These are phyloP conservation scores for Timema podura DNA, from an alignment of 2,888 invertebrate species.

Conservation along the genomic window DNA sequence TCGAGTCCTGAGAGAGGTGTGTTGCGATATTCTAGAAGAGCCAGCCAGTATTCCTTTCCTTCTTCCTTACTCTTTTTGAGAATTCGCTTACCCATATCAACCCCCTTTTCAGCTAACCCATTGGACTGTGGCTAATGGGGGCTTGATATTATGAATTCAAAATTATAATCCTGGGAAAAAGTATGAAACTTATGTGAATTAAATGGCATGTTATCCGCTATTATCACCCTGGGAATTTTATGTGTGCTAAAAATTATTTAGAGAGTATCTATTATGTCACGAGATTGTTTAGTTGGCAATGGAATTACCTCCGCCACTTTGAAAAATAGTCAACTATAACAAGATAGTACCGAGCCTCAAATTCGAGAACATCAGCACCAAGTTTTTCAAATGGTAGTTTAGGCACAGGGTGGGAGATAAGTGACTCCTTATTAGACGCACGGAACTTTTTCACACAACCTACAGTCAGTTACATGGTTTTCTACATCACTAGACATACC, in stretches of 20 bases:
- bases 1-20: too few species aligned
- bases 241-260: slow-evolving; percentile 1
- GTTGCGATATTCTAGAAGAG: slow-evolving; percentile 3
- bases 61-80: not conserved
- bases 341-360: not conserved
- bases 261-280: not conserved
- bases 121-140: slow-evolving; percentile 1
- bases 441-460: not conserved
- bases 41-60: not conserved
- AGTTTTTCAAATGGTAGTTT: slow-evolving; percentile 5
- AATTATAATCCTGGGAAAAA: not conserved
- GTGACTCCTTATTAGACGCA: not conserved
- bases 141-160: not conserved
- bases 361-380: not conserved
- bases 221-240: not conserved
- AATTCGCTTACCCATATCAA: not conserved
- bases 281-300: not conserved
- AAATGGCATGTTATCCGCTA: slow-evolving; percentile 3
- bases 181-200: not conserved
- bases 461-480: not conserved
- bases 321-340: not conserved
- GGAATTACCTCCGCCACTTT: not conserved
- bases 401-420: not conserved
- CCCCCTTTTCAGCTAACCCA: slow-evolving; percentile 5
- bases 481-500: not conserved